Evolutionary conservation across 2,113 vertebrate genomes (phyloP), one percentile per base, ranked within the genome.

Genomic region (Sander vitreus): DNA sequence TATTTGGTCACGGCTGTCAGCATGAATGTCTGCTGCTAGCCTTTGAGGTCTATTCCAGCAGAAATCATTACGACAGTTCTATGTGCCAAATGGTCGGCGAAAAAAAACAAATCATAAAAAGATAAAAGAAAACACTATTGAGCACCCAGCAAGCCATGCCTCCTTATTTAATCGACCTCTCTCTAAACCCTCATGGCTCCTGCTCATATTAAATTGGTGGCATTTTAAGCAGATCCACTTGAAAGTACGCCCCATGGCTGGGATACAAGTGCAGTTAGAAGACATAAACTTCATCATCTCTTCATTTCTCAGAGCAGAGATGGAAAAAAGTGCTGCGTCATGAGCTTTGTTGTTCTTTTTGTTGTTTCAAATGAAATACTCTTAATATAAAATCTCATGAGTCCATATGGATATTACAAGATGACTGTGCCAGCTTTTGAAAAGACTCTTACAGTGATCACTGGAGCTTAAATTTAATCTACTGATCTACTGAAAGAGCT

Each of bases 91-190:
- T 36, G 75, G 53, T n/a, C 18, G 57, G 68, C 33, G 71, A 62
- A 67, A 90, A 72, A 85, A 85, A 89, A 89, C 74, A 86, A 85
- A 78, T 90, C 64, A 81, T 87, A 67, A 84, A 88, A 74, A 66
- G 19, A 54, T 21, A 76, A 51, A 15, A 7, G 19, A 43, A 70
- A 66, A 70, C 47, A 58, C 53, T 58, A 82, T 66, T 73, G 84
- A 86, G 45, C 71, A 74, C 43, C 73, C 75, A 53, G 80, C 55
- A 68, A 78, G 75, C 51, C 59, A 5, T 54, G 71, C 45, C 76
- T 71, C 50, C 67, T 74, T 39, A 5, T 80, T 73, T 70, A 77
- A 65, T 65, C 55, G 51, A 55, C 70, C 80, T 30, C 73, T 57
- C 78, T 64, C 54, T 59, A 55, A 74, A 76, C 71, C 71, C 72